phyloP scores from a whole-genome alignment of 2,797 vertebrate genomes.

The Onychomys arenicola region DNA sequence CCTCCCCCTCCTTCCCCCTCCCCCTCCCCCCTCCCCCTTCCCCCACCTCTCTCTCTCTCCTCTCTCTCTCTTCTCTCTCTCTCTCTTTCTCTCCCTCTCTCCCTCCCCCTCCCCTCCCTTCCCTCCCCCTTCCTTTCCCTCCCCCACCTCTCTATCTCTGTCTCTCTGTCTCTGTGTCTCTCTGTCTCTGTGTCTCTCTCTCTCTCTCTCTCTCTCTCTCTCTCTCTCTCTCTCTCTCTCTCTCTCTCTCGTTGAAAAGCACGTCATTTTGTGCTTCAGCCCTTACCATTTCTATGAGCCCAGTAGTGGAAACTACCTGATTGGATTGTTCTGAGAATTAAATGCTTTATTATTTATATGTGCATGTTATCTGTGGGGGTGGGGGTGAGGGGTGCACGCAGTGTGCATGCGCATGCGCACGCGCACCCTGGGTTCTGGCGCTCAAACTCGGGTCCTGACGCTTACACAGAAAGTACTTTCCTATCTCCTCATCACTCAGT shows the following conservation, averaged over 20 bases:
- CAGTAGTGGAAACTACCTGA: neutral
- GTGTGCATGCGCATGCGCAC: fast-evolving
- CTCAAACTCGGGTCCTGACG: neutral
- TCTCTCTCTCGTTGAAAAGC: neutral
- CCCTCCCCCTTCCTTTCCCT: too few species aligned
- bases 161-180: too few species aligned
- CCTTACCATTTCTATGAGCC: neutral
- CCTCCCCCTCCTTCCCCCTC: too few species aligned
- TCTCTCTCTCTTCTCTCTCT: too few species aligned
- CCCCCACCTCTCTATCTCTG: too few species aligned
- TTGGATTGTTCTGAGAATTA: neutral
- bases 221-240: neutral
- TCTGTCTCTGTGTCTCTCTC: neutral
- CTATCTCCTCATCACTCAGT: neutral
- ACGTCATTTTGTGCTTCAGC: neutral
- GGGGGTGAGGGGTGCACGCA: too few species aligned
- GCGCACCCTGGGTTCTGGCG: neutral
- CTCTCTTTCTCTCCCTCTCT: too few species aligned
- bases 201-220: too few species aligned
- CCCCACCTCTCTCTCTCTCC: too few species aligned
- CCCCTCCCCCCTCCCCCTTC: too few species aligned
- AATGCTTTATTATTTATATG: neutral
- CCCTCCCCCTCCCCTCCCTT: too few species aligned
- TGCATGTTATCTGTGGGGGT: fast-evolving
- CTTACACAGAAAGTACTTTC: neutral